phyloP scores from a whole-genome alignment of 2,797 vertebrate genomes.

The Chaetodon trifasciatus region DNA sequence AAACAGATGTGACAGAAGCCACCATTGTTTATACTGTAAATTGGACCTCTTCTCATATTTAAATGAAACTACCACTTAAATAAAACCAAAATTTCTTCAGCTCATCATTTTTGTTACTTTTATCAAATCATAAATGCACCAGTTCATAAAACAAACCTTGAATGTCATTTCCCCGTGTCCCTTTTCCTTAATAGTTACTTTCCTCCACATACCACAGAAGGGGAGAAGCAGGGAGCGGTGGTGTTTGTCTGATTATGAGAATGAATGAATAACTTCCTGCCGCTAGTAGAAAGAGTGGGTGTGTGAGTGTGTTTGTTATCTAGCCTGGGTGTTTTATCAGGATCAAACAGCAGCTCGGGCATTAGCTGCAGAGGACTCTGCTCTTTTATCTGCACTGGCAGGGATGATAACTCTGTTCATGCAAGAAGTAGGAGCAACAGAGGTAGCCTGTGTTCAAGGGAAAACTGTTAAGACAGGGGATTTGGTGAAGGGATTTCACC shows the following conservation, averaged over 20 bases:
- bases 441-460: constrained; percentile 55
- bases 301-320: constrained; percentile 72
- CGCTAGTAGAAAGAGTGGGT: constrained; percentile 48
- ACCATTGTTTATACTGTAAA: neutral
- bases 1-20: neutral
- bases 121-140: neutral
- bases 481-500: constrained; percentile 70
- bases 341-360: constrained; percentile 87
- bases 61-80: neutral
- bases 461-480: constrained; percentile 62
- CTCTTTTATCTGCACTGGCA: constrained; percentile 70
- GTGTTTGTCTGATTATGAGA: constrained; percentile 64
- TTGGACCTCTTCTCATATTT: neutral
- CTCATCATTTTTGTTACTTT: neutral
- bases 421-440: constrained; percentile 50
- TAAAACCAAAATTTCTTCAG: neutral
- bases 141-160: neutral
- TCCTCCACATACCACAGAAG: constrained; percentile 41
- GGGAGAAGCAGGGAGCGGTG: constrained; percentile 59
- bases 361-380: constrained; percentile 71
- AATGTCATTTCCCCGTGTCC: neutral
- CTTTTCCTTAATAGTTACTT: constrained; percentile 5
- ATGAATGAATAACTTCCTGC: constrained; percentile 82
- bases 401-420: constrained; percentile 71
- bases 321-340: constrained; percentile 79